A percentile compares a stretch with the other conserved stretches of the same genome.
These are phyloP conservation scores for Synergus gifuensis DNA, from an alignment of 2,888 invertebrate species.

Conservation along the genomic window DNA sequence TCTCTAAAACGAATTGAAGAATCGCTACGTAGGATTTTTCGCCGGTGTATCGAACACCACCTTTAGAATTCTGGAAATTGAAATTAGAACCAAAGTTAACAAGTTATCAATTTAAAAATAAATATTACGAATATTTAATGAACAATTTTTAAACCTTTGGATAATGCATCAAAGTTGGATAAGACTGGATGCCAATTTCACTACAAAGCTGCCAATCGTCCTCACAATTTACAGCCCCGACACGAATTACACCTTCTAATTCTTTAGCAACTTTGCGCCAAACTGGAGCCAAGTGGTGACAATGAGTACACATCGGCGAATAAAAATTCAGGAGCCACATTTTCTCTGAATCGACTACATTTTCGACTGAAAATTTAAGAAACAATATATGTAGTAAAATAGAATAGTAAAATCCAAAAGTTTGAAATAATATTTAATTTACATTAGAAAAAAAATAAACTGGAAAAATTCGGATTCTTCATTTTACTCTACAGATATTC, in stretches of 20 bases:
- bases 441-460: not conserved
- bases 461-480: not conserved
- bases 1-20: conserved; percentile 63
- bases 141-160: conserved; percentile 77
- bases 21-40: conserved; percentile 62
- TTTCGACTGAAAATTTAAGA: conserved; percentile 73
- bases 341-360: conserved; percentile 80
- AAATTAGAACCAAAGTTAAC: not conserved
- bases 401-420: conserved; percentile 37
- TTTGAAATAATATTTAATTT: conserved; percentile 6
- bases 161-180: conserved; percentile 88
- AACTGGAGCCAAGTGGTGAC: conserved; percentile 88
- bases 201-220: conserved; percentile 90
- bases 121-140: not conserved
- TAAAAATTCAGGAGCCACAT: conserved; percentile 94
- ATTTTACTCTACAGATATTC: not conserved
- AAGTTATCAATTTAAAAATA: not conserved
- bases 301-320: conserved; percentile 91
- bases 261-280: conserved; percentile 90
- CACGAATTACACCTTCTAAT: conserved; percentile 86
- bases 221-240: conserved; percentile 93
- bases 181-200: conserved; percentile 85
- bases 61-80: conserved; percentile 62
- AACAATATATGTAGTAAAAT: conserved; percentile 27
- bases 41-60: conserved; percentile 62